Evolutionary conservation across 2,113 vertebrate genomes (phyloP).

Genomic region (Nannobrachium achirus): DNA sequence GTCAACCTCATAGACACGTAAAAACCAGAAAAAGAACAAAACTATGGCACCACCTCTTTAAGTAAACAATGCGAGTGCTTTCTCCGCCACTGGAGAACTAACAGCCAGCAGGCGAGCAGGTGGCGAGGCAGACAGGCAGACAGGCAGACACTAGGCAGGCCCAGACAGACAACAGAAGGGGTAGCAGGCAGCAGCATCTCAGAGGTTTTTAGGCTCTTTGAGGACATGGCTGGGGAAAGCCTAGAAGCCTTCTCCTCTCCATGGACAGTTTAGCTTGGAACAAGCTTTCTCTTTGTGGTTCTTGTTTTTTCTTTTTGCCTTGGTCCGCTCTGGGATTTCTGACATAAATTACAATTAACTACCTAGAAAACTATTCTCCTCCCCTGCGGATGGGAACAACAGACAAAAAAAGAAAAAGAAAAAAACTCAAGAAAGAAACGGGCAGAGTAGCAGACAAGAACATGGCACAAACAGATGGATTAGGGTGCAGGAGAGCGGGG

Average conservation of each 20-base stretch:
- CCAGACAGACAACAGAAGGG: background rate
- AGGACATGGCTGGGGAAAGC: constrained; percentile 48
- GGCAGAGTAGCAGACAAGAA: background rate
- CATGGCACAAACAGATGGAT: background rate
- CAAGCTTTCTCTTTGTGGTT: constrained; percentile 58
- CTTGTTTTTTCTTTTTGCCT: constrained; percentile 13
- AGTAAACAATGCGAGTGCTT: too few relatives aligned
- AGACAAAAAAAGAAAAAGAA: too few relatives aligned
- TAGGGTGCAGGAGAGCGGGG: background rate
- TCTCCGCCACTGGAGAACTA: too few relatives aligned
- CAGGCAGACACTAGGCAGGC: too few relatives aligned
- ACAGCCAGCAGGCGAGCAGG: constrained; percentile 14
- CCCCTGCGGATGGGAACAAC: constrained; percentile 34
- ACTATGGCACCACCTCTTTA: too few relatives aligned
- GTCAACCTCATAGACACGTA: too few relatives aligned
- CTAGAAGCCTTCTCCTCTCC: constrained; percentile 39
- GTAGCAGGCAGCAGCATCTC: constrained; percentile 9
- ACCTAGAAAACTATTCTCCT: constrained; percentile 61
- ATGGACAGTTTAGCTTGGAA: constrained; percentile 55
- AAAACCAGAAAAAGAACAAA: too few relatives aligned
- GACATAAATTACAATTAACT: constrained; percentile 72
- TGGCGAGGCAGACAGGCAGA: constrained; percentile 7
- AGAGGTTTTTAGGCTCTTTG: constrained; percentile 23
- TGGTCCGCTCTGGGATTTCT: constrained; percentile 59
- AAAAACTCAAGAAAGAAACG: too few relatives aligned